These are phyloP conservation scores for Drosophila ercepeae DNA, from an alignment of 1,140 invertebrate species.

Conservation along the genomic window DNA sequence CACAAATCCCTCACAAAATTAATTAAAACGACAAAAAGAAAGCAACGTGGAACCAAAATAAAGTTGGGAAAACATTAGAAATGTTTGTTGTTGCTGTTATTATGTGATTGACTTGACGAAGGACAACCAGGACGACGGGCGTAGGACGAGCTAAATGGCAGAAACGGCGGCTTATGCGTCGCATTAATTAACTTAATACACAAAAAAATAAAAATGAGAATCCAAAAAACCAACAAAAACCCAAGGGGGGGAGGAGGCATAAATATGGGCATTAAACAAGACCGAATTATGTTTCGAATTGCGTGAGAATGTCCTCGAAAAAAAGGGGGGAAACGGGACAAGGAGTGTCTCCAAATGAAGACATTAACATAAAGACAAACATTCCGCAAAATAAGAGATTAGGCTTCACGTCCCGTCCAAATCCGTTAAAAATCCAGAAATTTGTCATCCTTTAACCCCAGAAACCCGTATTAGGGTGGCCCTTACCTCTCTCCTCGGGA, in stretches of 20 bases:
- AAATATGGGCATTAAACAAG: conserved; percentile 67
- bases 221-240: conserved; percentile 14
- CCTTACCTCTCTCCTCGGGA: background rate
- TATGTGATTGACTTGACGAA: conserved; percentile 75
- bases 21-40: conserved; percentile 66
- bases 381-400: background rate
- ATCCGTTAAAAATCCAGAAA: conserved; percentile 14
- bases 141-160: conserved; percentile 34
- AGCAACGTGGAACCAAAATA: conserved; percentile 14
- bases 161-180: conserved; percentile 56
- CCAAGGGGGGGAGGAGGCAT: conserved; percentile 15
- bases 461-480: background rate
- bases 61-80: conserved; percentile 43
- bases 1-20: conserved; percentile 65
- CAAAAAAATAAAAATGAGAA: conserved; percentile 47
- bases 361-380: conserved; percentile 39
- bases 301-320: background rate
- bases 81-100: conserved; percentile 28
- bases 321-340: background rate
- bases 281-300: conserved; percentile 40
- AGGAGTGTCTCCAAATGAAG: conserved; percentile 33
- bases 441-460: conserved; percentile 4
- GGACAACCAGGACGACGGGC: conserved; percentile 55
- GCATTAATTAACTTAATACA: conserved; percentile 77
- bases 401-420: background rate